These are phyloP conservation scores for Semotilus atromaculatus DNA, from an alignment of 2,797 vertebrate genomes.

Conservation along the genomic window DNA sequence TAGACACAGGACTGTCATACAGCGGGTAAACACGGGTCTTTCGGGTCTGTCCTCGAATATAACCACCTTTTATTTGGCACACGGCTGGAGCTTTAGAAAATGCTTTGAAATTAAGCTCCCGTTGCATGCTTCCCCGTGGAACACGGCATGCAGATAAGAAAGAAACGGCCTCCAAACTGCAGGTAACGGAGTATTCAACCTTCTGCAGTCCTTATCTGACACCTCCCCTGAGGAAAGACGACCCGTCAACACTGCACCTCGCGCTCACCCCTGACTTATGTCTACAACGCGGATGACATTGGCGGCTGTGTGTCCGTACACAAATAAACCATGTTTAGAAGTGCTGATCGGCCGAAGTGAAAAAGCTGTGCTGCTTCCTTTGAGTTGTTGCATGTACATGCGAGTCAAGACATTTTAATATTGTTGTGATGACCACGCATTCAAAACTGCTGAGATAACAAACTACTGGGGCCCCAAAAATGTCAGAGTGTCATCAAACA, in stretches of 20 bases:
- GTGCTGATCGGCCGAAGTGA: slow-evolving; percentile 43
- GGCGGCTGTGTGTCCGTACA: slow-evolving; percentile 54
- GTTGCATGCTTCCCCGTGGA: slow-evolving; percentile 62
- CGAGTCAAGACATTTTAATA: too few relatives aligned
- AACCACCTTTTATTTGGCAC: slow-evolving; percentile 65
- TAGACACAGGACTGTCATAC: background rate
- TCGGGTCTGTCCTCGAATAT: slow-evolving; percentile 24
- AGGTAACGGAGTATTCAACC: slow-evolving; percentile 74
- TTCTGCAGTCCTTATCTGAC: slow-evolving; percentile 76
- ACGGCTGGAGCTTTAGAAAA: slow-evolving; percentile 71
- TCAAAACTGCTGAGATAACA: too few relatives aligned
- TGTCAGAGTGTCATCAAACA: background rate
- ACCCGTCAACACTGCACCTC: slow-evolving; percentile 57
- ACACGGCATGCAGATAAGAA: slow-evolving; percentile 74
- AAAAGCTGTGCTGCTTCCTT: slow-evolving; percentile 34
- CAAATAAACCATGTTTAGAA: slow-evolving; percentile 50
- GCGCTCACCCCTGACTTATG: slow-evolving; percentile 59
- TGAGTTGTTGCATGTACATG: slow-evolving; percentile 44
- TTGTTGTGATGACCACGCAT: too few relatives aligned
- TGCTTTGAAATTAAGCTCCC: slow-evolving; percentile 73
- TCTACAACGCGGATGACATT: slow-evolving; percentile 61
- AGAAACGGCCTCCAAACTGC: slow-evolving; percentile 9
- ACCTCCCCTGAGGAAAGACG: slow-evolving; percentile 68
- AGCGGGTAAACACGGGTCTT: background rate
- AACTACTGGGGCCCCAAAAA: background rate